Evolutionary conservation across 2,888 invertebrate species (phyloP).

Genomic region (Vannuccia rotundouncinata): DNA sequence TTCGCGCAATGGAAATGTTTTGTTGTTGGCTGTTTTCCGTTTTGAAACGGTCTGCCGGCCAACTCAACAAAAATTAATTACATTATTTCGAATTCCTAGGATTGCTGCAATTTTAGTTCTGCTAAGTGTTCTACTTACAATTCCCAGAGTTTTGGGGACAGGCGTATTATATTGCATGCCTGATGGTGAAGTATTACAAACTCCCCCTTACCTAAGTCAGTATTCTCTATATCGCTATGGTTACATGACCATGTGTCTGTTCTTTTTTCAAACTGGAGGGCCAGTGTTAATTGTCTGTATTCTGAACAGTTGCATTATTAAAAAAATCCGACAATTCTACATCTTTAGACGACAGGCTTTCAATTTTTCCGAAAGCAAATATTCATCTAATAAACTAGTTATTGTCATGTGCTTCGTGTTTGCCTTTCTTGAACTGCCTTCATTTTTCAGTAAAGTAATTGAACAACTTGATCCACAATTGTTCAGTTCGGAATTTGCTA

Average conservation of each 20-base stretch:
- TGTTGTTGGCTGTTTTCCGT: background rate
- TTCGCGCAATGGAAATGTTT: background rate
- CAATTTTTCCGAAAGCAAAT: background rate
- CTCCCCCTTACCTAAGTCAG: background rate
- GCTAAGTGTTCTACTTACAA: background rate
- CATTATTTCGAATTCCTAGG: background rate
- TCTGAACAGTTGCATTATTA: background rate
- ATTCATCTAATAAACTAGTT: background rate
- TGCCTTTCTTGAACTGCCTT: background rate
- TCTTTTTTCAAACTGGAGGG: conserved; percentile 1
- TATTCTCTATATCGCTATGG: background rate
- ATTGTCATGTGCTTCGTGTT: background rate
- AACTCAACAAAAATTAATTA: background rate
- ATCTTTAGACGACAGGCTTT: background rate
- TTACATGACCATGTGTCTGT: background rate
- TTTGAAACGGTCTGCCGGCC: background rate
- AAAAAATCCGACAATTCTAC: background rate
- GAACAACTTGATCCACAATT: background rate
- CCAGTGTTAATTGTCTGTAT: background rate
- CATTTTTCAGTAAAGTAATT: background rate
- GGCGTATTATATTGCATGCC: background rate
- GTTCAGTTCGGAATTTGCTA: background rate
- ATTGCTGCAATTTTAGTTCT: background rate
- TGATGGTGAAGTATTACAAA: background rate
- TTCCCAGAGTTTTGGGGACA: background rate